Evolutionary conservation across 2,797 vertebrate genomes (phyloP).

Genomic region (Lophius americanus): DNA sequence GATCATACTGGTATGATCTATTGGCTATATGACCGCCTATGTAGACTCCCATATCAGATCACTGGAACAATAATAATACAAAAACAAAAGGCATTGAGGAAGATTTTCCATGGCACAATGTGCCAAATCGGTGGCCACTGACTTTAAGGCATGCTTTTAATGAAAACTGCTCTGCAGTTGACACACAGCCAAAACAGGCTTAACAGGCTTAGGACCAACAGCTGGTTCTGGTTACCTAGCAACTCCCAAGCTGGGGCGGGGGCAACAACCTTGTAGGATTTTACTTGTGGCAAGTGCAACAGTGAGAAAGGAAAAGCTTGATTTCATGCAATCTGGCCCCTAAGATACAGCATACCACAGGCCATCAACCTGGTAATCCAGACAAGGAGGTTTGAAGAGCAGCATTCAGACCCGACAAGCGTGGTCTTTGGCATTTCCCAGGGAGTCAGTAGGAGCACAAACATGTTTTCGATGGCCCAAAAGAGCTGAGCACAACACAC

Average conservation of each 20-base stretch:
- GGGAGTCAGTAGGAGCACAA: conserved; percentile 27
- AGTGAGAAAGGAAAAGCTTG: conserved; percentile 33
- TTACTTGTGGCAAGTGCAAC: conserved; percentile 58
- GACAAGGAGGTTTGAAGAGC: conserved; percentile 1
- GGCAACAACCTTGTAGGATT: conserved; percentile 44
- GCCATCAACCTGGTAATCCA: conserved; percentile 47
- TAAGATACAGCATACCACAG: conserved; percentile 5
- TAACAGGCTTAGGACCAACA: conserved; percentile 76
- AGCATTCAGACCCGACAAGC: conserved; percentile 4
- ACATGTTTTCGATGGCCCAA: conserved; percentile 11
- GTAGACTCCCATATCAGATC: conserved; percentile 45
- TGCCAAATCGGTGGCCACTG: conserved; percentile 53
- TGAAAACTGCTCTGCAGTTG: conserved; percentile 64
- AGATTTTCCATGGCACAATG: conserved; percentile 79
- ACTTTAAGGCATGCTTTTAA: conserved; percentile 67
- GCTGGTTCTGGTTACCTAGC: conserved; percentile 86
- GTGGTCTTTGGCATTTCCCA: conserved; percentile 29
- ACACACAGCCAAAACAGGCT: conserved; percentile 64
- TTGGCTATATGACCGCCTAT: neutral
- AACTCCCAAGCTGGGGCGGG: conserved; percentile 76
- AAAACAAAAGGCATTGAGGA: conserved; percentile 85
- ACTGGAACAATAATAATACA: conserved; percentile 75
- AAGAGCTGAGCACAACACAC: neutral
- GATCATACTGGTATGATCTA: conserved; percentile 42
- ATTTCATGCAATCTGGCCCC: conserved; percentile 33